Base-by-base conservation (phyloP, 2,888 invertebrate genomes). In the Agriopis leucophaearia region DNA sequence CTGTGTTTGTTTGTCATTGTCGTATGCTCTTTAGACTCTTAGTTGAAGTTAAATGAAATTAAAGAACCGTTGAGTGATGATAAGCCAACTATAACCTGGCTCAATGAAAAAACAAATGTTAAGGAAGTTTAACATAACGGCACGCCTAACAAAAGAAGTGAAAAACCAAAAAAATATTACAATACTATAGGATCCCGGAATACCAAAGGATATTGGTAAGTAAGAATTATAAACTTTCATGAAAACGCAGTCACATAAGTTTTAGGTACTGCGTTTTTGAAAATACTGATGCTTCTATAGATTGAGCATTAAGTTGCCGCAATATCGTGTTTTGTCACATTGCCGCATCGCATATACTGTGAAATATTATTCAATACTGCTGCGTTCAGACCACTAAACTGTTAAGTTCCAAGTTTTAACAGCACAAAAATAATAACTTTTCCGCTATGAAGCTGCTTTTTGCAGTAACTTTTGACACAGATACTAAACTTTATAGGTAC, bases 391-490 rank as follows among this genome's bases (percentile, higher is more conserved):
- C 62, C 27, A 52, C 62, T 13, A 27, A 27, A 27, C 27, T 51
- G 52, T n/a, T 50, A 10, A 12, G 52, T 18, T 38, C 52, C 35
- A 54, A 63, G 35, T 62, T 67, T 63, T 63, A 58, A 62, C 57
- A 57, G 62, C 47, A 15, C 12, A 27, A 62, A 62, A 66, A 62
- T 62, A 62, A 62, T 62, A 66, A 52, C 45, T 61, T 55, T 60
- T 27, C 27, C 27, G 27, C 3, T 5, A 27, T 27, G 27, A 27
- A 27, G 5, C 27, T 27, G 27, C 27, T 27, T 27, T 27, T 45
- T 15, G 5, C 47, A 16, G 13, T 47, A 15, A 47, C n/a, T 1
- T 16, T 16, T 47, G 15, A 15, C 8, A 15, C 16, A 47, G 47
- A 47, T 8, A 15, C 15, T 15, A 8, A 15, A 45, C 45, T 45